phyloP scores from a whole-genome alignment of 2,113 vertebrate genomes.

The Cinclus cinclus region DNA sequence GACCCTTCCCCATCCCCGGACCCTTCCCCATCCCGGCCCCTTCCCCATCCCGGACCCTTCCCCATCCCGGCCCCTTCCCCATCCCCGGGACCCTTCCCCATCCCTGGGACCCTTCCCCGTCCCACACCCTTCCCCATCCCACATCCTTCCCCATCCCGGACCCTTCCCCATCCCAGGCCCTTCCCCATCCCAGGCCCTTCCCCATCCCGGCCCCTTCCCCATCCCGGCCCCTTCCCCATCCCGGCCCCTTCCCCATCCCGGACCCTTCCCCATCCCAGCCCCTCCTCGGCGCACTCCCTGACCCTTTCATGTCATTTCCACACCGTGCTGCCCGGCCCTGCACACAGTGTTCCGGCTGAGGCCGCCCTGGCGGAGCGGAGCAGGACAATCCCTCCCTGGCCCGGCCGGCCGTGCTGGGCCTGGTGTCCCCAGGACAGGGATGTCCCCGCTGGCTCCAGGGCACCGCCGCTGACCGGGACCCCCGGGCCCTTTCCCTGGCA shows the following conservation, averaged over 20 bases:
- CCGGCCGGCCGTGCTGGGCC: background rate
- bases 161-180: background rate
- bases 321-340: fast-evolving
- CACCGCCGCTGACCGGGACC: background rate
- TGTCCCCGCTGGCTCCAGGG: background rate
- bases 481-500: background rate
- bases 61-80: too few relatives aligned
- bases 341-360: background rate
- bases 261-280: fast-evolving
- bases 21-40: too few relatives aligned
- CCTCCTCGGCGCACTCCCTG: background rate
- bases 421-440: background rate
- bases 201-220: background rate
- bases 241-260: background rate
- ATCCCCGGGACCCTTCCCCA: too few relatives aligned
- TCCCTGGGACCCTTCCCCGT: too few relatives aligned
- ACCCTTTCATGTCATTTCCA: fast-evolving
- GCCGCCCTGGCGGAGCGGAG: fast-evolving
- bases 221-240: background rate
- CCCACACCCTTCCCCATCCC: too few relatives aligned
- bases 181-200: background rate
- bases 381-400: background rate
- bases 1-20: too few relatives aligned
- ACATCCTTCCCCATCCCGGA: too few relatives aligned
- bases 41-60: too few relatives aligned